Evolutionary conservation across 2,797 vertebrate species (phyloP), one percentile per base, ranked within the genome.

Genomic region (Nasua narica): DNA sequence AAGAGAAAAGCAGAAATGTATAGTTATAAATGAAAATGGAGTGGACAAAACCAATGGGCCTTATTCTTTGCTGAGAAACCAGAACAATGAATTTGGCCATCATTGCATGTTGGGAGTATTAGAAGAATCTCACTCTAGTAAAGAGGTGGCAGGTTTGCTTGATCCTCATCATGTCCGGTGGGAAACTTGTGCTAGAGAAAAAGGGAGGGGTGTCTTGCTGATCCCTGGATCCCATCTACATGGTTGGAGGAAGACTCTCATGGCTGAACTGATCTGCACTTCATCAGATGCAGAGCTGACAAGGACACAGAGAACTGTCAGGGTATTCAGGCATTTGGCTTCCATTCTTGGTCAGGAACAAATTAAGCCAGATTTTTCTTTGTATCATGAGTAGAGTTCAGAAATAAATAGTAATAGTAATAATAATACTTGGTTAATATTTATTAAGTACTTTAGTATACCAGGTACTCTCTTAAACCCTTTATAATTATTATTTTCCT

Each of bases 401-500:
- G 29, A 88, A 85, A 40, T 69, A 46, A 86, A 48, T 37, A 77
- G 21, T 21, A n/a, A 18, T 56, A n/a, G 19, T 60, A 72, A 27
- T 82, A 94, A 62, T 56, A 93, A 10, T 37, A 84, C 11, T 54
- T 92, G 52, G 56, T 88, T 88, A 78, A 70, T 72, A 77, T 79
- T 56, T 82, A 56, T 40, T 74, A 67, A 54, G 7, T 69, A 58
- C 6, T n/a, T 92, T 72, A 88, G 50, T 23, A 1, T 52, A 97
- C 78, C 27, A 82, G 4, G 5, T 82, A 40, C n/a, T 90, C 52
- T 94, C 67, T 72, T 90, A 74, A 85, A 23, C 35, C 72, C 25
- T 88, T 95, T 54, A 70, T 1, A 87, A 18, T 67, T 70, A 21
- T 56, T 83, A 83, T 90, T 95, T 91, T 94, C 69, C 58, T 86